Evolutionary conservation across 2,888 invertebrate genomes (phyloP).

Genomic region (Caenorhabditis sp.): DNA sequence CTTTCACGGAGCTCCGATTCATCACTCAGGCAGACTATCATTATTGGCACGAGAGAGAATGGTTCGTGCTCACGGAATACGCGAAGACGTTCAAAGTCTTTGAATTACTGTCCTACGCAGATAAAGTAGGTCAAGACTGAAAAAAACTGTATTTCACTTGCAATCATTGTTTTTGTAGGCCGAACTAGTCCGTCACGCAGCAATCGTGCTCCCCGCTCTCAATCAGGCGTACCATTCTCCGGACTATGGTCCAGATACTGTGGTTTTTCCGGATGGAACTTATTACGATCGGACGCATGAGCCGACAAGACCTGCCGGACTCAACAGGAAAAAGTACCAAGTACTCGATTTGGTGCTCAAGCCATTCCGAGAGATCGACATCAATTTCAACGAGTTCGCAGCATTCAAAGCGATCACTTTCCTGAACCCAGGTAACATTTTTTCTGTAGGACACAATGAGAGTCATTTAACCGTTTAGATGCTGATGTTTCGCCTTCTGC

Average conservation of each 20-base stretch:
- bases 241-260: conserved; percentile 73
- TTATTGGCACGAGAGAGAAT: conserved; percentile 76
- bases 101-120: conserved; percentile 62
- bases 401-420: conserved; percentile 78
- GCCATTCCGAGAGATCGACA: conserved; percentile 73
- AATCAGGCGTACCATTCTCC: conserved; percentile 76
- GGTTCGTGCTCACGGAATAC: conserved; percentile 77
- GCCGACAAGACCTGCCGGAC: conserved; percentile 64
- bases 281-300: conserved; percentile 76
- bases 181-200: conserved; percentile 74
- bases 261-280: conserved; percentile 77
- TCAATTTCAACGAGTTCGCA: conserved; percentile 76
- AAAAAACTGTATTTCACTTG: not conserved
- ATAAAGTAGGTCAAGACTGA: conserved; percentile 64
- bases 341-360: conserved; percentile 76
- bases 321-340: conserved; percentile 70
- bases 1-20: conserved; percentile 58
- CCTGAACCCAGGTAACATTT: conserved; percentile 77
- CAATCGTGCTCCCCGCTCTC: conserved; percentile 75
- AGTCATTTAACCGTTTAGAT: conserved; percentile 60
- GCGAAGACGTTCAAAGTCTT: conserved; percentile 77
- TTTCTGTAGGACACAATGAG: not conserved
- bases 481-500: conserved; percentile 68
- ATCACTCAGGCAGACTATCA: conserved; percentile 74
- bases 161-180: conserved; percentile 49